Conservation (phyloP, 2,797 vertebrate genomes). For the Sebastes vulpes region DNA sequence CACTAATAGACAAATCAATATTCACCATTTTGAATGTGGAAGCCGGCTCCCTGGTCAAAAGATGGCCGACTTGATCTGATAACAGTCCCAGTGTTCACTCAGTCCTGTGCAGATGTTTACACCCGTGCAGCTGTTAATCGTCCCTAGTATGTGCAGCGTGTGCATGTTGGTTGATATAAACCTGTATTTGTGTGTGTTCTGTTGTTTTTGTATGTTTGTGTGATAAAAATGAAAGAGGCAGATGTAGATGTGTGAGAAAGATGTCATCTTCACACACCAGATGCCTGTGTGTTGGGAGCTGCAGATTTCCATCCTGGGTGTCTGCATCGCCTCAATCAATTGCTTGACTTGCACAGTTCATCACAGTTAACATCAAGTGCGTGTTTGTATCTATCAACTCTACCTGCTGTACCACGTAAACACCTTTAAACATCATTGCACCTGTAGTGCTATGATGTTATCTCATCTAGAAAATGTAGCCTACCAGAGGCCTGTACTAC, state of each 20-base stretch:
- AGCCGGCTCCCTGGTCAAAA: slow-evolving; percentile 29
- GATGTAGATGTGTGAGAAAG: slow-evolving; percentile 20
- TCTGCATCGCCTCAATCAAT: neutral
- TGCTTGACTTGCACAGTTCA: neutral
- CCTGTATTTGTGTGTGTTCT: neutral
- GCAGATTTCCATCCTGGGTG: slow-evolving; percentile 5
- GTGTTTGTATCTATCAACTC: neutral
- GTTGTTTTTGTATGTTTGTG: neutral
- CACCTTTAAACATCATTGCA: neutral
- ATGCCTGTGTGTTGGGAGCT: slow-evolving; percentile 10
- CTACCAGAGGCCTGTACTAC: too few species aligned
- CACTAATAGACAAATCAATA: slow-evolving; percentile 56
- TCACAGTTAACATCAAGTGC: neutral
- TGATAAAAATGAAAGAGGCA: slow-evolving; percentile 6
- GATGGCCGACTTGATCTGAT: slow-evolving; percentile 33
- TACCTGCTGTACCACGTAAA: neutral
- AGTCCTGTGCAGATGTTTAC: neutral
- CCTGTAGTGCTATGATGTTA: neutral
- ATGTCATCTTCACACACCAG: slow-evolving; percentile 34
- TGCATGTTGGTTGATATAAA: neutral
- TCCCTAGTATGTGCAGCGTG: neutral
- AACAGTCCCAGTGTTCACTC: neutral
- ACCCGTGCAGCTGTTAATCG: neutral
- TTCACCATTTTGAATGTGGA: slow-evolving; percentile 55
- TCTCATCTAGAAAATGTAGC: too few species aligned